Evolutionary conservation across 2,113 vertebrate species (phyloP), one percentile per base, ranked within the genome.

Genomic region (Scytalopus superciliaris): DNA sequence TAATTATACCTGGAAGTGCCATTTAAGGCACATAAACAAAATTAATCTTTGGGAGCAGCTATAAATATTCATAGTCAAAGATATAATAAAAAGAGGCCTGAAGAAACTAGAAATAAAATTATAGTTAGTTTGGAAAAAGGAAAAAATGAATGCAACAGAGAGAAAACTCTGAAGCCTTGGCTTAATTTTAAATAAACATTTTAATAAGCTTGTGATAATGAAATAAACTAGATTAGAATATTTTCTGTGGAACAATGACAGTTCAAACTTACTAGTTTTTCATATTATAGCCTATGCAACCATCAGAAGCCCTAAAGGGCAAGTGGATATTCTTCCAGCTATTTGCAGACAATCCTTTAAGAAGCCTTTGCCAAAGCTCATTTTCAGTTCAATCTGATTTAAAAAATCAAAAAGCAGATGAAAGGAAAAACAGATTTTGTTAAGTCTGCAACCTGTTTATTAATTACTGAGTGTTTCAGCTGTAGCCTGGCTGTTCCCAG

Each of bases 171-270:
- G 63, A 93, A 88, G 52, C 19, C 22, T 53, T 4, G 3, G 59
- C 42, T 94, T 77, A 88, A 55, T 91, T 90, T 96, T 77, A 49
- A 94, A 84, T 62, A 86, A 91, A 50, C 19, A 85, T 80, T 83
- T 91, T 63, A 93, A 90, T 64, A 85, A 74, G 53, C 27, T 74
- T 81, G 35, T 84, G 72, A 66, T 93, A 95, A 93, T 52, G 49
- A 92, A 96, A 91, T 80, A 90, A 93, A 94, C 24, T n/a, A 91
- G 66, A 95, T 93, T 47, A 89, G 87, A 84, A 62, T 68, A 90
- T 84, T 95, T 64, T 66, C 23, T 67, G 62, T 33, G 9, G 44
- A 90, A 68, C 52, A 72, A 66, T 52, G 74, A 81, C 44, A 70
- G 57, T 88, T 93, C 66, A 82, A 73, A 84, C n/a, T 69, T 80